Evolutionary conservation across 2,888 invertebrate genomes (phyloP).

Genomic region (Augiades crinisus): DNA sequence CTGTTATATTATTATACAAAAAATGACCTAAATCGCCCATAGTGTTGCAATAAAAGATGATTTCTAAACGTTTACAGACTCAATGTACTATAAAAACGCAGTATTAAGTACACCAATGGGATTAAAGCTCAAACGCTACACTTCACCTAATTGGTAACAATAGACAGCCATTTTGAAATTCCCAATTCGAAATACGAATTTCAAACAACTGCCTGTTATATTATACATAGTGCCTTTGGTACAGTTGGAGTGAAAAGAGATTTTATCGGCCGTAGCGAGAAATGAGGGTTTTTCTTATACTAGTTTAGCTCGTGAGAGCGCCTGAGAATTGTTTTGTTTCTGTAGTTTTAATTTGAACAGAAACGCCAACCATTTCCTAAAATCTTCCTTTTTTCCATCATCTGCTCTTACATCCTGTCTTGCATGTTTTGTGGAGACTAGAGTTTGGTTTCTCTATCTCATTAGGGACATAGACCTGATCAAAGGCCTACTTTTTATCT

Average conservation of each 20-base stretch:
- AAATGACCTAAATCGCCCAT: constrained; percentile 18
- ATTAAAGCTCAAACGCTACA: constrained; percentile 38
- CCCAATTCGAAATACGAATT: constrained; percentile 46
- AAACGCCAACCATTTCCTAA: too few relatives aligned
- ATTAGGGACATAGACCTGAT: too few relatives aligned
- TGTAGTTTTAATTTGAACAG: too few relatives aligned
- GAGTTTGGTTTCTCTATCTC: too few relatives aligned
- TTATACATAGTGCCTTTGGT: neutral
- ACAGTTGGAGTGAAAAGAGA: constrained; percentile 9
- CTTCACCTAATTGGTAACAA: constrained; percentile 62
- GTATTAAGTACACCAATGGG: constrained; percentile 50
- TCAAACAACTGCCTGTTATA: constrained; percentile 30
- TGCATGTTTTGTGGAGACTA: too few relatives aligned
- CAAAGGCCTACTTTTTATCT: too few relatives aligned
- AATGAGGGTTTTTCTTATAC: neutral
- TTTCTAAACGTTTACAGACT: constrained; percentile 42
- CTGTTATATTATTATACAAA: constrained; percentile 9
- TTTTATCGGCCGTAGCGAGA: neutral
- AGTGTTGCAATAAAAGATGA: constrained; percentile 24
- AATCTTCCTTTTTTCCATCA: too few relatives aligned
- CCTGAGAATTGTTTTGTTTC: too few relatives aligned
- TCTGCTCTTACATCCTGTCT: too few relatives aligned
- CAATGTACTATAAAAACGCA: constrained; percentile 61
- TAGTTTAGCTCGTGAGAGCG: too few relatives aligned
- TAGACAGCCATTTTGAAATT: constrained; percentile 53